A percentile compares a stretch with the other conserved stretches of the same genome.
phyloP scores from a whole-genome alignment of 2,113 vertebrate genomes.

The Columbina picui region DNA sequence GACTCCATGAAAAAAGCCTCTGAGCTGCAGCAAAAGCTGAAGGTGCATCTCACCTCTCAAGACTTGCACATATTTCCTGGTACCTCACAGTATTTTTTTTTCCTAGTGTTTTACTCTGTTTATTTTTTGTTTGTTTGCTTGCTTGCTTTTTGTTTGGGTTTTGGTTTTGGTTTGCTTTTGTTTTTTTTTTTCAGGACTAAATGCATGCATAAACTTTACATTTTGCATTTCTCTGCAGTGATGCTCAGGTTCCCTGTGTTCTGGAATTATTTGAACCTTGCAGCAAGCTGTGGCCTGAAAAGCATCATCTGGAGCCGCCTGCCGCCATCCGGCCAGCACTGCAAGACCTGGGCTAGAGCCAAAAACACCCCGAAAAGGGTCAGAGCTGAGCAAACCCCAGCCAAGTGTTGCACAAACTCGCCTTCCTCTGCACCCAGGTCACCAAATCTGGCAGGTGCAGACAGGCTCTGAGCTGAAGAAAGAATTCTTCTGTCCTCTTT shows the following conservation, averaged over 20 bases:
- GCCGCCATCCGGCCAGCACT: background rate
- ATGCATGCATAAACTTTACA: rapidly evolving
- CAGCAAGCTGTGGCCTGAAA: background rate
- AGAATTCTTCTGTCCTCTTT: background rate
- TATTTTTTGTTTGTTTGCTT: background rate
- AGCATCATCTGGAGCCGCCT: conserved; percentile 30
- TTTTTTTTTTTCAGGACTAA: background rate
- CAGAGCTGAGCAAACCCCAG: background rate
- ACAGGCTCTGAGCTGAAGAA: background rate
- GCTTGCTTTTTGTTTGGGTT: too few species aligned
- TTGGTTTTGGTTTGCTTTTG: too few species aligned
- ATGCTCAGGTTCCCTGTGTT: rapidly evolving
- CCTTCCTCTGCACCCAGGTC: background rate
- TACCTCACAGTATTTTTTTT: background rate
- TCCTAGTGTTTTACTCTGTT: too few species aligned
- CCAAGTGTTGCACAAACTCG: background rate
- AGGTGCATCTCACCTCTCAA: rapidly evolving
- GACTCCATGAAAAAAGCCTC: background rate
- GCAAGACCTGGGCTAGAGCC: background rate
- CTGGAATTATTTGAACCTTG: background rate
- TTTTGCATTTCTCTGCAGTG: background rate
- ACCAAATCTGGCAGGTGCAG: background rate
- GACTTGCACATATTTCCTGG: background rate
- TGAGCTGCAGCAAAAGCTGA: background rate
- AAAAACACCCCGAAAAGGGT: rapidly evolving